Percentiles rank a stretch among this genome's conserved stretches.
phyloP scores from a whole-genome alignment of 2,113 vertebrate genomes.

The Ondatra zibethicus region DNA sequence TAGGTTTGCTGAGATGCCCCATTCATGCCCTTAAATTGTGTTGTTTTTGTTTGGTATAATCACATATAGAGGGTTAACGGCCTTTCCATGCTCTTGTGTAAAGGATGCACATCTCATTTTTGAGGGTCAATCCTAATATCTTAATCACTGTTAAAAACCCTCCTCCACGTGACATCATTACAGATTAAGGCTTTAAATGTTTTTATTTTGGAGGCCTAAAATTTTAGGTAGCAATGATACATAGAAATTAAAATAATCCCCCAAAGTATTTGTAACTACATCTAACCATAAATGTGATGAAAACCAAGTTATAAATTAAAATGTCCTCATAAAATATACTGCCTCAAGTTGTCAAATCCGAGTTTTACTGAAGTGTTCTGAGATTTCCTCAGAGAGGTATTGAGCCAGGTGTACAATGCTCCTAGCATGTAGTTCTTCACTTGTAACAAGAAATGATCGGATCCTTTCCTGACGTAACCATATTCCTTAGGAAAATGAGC shows the following conservation, averaged over 20 bases:
- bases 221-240: neutral
- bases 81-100: neutral
- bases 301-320: neutral
- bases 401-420: neutral
- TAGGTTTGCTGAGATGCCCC: neutral
- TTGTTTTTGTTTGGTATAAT: neutral
- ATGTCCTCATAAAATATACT: neutral
- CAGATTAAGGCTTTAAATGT: neutral
- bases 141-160: too few relatives aligned
- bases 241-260: neutral
- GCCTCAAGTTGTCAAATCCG: neutral
- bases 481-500: neutral
- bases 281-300: neutral
- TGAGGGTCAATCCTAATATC: too few relatives aligned
- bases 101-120: neutral
- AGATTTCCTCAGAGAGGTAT: neutral
- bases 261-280: neutral
- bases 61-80: neutral
- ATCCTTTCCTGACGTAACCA: neutral
- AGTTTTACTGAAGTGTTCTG: neutral
- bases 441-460: slow-evolving; percentile 9
- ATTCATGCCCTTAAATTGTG: neutral
- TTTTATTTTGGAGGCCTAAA: neutral
- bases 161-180: too few relatives aligned
- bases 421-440: neutral